Percentiles rank a stretch among this genome's conserved stretches.
phyloP scores from a whole-genome alignment of 1,140 invertebrate genomes.

The Trichoplusia ni region DNA sequence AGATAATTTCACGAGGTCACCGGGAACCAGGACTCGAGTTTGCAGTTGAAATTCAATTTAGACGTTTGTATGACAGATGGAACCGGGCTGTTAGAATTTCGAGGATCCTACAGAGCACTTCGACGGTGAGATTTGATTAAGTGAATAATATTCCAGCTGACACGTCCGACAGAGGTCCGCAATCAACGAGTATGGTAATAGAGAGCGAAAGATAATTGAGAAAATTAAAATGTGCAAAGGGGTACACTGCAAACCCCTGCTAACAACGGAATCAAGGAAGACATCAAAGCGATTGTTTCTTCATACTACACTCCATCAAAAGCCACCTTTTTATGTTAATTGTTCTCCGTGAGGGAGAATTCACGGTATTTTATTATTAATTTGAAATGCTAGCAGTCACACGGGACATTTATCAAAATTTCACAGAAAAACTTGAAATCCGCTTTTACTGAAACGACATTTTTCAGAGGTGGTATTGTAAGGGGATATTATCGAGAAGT shows the following conservation, averaged over 20 bases:
- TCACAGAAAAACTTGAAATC: too few species aligned
- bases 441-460: too few species aligned
- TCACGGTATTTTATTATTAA: too few species aligned
- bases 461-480: too few species aligned
- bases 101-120: slow-evolving; percentile 10
- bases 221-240: neutral
- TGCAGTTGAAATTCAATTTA: slow-evolving; percentile 38
- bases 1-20: slow-evolving; percentile 14
- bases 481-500: neutral
- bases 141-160: slow-evolving; percentile 33
- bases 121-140: slow-evolving; percentile 40
- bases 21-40: slow-evolving; percentile 28
- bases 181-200: slow-evolving; percentile 30
- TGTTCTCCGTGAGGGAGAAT: too few species aligned
- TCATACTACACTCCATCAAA: too few species aligned
- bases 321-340: too few species aligned
- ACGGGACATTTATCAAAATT: too few species aligned
- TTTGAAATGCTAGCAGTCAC: too few species aligned
- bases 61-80: slow-evolving; percentile 31
- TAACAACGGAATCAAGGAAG: too few species aligned
- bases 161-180: slow-evolving; percentile 18
- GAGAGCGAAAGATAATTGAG: neutral
- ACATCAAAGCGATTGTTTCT: neutral
- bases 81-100: slow-evolving; percentile 12
- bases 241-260: too few species aligned